A percentile compares a stretch with the other conserved stretches of the same genome.
Conservation (phyloP, 2,113 vertebrate genomes). For the Paralichthys olivaceus region DNA sequence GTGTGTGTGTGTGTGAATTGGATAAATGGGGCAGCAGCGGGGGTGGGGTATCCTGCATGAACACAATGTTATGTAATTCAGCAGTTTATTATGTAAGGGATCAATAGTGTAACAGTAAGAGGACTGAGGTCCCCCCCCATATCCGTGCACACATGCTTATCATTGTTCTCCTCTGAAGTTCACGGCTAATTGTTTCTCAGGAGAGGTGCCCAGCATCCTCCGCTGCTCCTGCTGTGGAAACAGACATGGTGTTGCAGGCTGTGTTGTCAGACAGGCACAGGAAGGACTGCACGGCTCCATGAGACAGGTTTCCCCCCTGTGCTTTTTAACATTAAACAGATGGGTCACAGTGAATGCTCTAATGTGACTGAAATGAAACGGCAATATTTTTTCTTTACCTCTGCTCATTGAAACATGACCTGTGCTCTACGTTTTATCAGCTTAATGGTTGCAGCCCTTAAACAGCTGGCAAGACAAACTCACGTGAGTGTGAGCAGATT, state of each 20-base stretch:
- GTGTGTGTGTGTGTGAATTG: neutral
- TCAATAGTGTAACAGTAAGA: constrained; percentile 54
- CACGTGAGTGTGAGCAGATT: no score
- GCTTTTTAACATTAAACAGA: constrained; percentile 40
- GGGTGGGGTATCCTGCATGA: constrained; percentile 29
- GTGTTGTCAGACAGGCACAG: constrained; percentile 51
- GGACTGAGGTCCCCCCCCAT: neutral
- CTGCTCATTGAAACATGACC: neutral
- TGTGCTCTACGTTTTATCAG: neutral
- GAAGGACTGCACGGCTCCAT: constrained; percentile 25
- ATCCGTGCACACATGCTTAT: constrained; percentile 58
- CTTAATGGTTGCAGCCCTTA: neutral
- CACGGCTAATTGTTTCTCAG: constrained; percentile 73
- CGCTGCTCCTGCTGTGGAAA: constrained; percentile 55
- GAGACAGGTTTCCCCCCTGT: constrained; percentile 13
- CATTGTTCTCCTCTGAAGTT: constrained; percentile 71
- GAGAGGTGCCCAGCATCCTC: constrained; percentile 64
- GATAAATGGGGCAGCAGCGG: constrained; percentile 12
- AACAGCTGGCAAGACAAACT: no score
- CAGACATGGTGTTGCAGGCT: constrained; percentile 46
- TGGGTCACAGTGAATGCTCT: neutral
- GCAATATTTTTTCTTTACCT: neutral
- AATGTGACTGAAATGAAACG: neutral
- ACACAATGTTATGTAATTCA: constrained; percentile 63
- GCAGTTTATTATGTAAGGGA: constrained; percentile 66